These are phyloP conservation scores for Pituophis catenifer DNA, from an alignment of 2,113 vertebrate species.

Conservation along the genomic window DNA sequence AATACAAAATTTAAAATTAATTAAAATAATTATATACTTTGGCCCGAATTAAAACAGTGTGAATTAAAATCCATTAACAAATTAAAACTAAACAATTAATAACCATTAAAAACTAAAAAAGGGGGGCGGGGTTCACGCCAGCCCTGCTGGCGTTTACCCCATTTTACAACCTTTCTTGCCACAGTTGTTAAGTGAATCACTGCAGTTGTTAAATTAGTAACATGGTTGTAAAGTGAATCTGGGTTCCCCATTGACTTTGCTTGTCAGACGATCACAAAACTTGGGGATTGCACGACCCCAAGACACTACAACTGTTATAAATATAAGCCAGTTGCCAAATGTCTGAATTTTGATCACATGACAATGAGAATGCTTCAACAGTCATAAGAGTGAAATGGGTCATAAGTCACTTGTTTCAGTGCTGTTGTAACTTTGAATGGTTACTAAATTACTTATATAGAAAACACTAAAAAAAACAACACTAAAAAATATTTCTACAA, in stretches of 20 bases:
- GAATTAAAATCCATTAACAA: too few species aligned
- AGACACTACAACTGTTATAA: not conserved
- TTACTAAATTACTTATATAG: not conserved
- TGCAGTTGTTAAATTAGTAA: not conserved
- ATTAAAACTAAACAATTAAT: too few species aligned
- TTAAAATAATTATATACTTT: too few species aligned
- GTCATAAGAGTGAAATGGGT: not conserved
- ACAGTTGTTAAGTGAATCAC: not conserved
- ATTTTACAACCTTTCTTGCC: not conserved
- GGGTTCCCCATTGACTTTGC: not conserved
- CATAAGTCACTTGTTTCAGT: not conserved
- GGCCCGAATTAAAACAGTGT: too few species aligned
- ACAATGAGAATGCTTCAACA: not conserved
- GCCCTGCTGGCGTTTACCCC: too few species aligned
- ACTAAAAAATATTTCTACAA: not conserved
- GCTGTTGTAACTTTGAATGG: not conserved
- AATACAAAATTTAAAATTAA: too few species aligned
- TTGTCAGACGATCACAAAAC: not conserved
- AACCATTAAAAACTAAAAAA: too few species aligned
- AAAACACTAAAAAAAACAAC: not conserved
- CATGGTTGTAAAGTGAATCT: not conserved
- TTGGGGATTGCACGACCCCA: not conserved
- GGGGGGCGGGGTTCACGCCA: too few species aligned
- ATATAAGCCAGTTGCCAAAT: not conserved
- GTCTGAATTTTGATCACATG: not conserved